These are phyloP conservation scores for Pholis gunnellus DNA, from an alignment of 2,113 vertebrate genomes.

Conservation along the genomic window DNA sequence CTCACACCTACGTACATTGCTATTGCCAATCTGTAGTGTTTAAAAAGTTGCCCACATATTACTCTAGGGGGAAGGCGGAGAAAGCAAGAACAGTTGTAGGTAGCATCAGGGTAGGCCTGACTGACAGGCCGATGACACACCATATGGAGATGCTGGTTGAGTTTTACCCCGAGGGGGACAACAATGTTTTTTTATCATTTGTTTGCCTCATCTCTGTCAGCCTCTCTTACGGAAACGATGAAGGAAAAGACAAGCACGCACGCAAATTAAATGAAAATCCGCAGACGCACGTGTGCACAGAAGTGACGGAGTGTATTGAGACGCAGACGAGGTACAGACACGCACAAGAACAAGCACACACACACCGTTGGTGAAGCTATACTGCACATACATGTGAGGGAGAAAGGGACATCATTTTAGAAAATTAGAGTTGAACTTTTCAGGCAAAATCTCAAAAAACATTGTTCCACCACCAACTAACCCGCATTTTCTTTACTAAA, in stretches of 20 bases:
- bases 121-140: constrained; percentile 81
- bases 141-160: constrained; percentile 80
- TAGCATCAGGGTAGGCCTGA: constrained; percentile 70
- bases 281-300: constrained; percentile 33
- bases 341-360: constrained; percentile 23
- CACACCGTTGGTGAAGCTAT: constrained; percentile 30
- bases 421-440: not conserved
- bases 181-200: constrained; percentile 76
- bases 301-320: constrained; percentile 44
- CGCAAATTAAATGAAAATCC: constrained; percentile 41
- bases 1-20: constrained; percentile 21
- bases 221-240: constrained; percentile 63
- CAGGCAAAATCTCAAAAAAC: not conserved
- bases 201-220: constrained; percentile 75
- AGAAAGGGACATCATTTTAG: constrained; percentile 18
- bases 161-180: constrained; percentile 79
- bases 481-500: not conserved
- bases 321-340: constrained; percentile 34
- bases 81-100: constrained; percentile 61
- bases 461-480: not conserved
- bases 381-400: constrained; percentile 23
- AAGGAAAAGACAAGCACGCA: constrained; percentile 53
- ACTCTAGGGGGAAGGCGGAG: constrained; percentile 49
- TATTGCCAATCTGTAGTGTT: constrained; percentile 20
- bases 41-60: constrained; percentile 58